Base-by-base conservation (phyloP, 1,140 invertebrate genomes). In the Pseudomyrmex flavicornis region DNA sequence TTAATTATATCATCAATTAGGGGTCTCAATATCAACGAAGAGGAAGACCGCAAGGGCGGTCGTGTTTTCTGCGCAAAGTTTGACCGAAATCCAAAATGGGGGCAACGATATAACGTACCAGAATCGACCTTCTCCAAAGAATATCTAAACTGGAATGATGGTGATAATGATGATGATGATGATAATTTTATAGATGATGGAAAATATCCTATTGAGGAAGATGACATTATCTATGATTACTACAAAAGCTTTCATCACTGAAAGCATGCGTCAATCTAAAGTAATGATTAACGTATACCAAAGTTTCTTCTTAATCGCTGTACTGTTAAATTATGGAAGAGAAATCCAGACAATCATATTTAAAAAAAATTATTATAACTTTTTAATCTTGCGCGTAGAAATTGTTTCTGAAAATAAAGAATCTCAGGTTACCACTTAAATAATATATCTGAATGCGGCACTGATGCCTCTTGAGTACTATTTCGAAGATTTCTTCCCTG, bases 21-120 rank as follows among this genome's bases (percentile, higher is more conserved):
- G 35, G 54, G 52, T 46, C 76, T 70, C 15, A 9, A 58, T n/a
- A 17, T 79, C 12, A 69, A 7, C 54, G 65, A 79, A 9, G 65
- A 50, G 15, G 17, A 0, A 9, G 65, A 70, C 12, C 76, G 52
- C 10, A 17, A 70, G 5, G 76, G 52, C n/a, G 17, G 15, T 8
- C 65, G 65, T 46, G 54, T 70, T 70, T 79, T 79, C 66, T 79
- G 76, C 20, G 65, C 76, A 8, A 69, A 79, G 44, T 79, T 70
- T 35, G 52, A 79, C 4, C 52, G 20, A 79, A 59, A 58, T 69
- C 65, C 44, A 48, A 79, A 79, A 46, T 79, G 65, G 75, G 2
- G 5, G 5, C 76, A 26, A 1, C 35, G 17, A 26, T 15, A 35
- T 9, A 58, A 69, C 44, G 9, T 15, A 20, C 3, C 74, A 9